A percentile compares a stretch with the other conserved stretches of the same genome.
Evolutionary conservation across 35 echinoderm and acorn worm genomes (phyloP).

Genomic region (Lytechinus variegatus): DNA sequence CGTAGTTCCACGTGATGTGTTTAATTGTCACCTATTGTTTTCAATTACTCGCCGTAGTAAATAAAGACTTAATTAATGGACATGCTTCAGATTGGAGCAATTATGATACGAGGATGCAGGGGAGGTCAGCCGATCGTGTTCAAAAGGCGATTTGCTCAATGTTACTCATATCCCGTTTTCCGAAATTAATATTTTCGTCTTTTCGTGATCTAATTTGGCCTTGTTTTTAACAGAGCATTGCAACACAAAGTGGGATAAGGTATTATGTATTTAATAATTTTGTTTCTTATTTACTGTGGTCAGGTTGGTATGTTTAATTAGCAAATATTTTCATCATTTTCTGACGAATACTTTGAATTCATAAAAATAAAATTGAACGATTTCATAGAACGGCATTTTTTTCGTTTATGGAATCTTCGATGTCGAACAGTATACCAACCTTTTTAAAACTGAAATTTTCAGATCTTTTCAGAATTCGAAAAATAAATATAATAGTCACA

Average conservation of each 20-base stretch:
- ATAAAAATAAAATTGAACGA: too few species aligned
- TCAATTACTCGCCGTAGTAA: not conserved
- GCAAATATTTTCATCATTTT: too few species aligned
- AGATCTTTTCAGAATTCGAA: too few species aligned
- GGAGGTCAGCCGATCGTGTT: not conserved
- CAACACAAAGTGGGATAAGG: not conserved
- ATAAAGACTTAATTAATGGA: not conserved
- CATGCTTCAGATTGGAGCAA: not conserved
- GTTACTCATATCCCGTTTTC: not conserved
- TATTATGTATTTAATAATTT: too few species aligned
- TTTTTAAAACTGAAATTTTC: too few species aligned
- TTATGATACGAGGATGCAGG: not conserved
- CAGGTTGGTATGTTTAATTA: too few species aligned
- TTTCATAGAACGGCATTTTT: too few species aligned
- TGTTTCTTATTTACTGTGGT: too few species aligned
- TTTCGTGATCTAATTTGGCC: not conserved
- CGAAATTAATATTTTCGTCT: not conserved
- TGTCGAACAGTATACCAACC: too few species aligned
- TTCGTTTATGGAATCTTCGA: too few species aligned
- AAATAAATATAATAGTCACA: too few species aligned
- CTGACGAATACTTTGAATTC: too few species aligned
- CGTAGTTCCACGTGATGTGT: not conserved
- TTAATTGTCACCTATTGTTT: not conserved
- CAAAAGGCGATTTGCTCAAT: not conserved
- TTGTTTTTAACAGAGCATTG: not conserved